Evolutionary conservation across 2,113 vertebrate genomes (phyloP), one percentile per base, ranked within the genome.

Genomic region (Danio rerio): DNA sequence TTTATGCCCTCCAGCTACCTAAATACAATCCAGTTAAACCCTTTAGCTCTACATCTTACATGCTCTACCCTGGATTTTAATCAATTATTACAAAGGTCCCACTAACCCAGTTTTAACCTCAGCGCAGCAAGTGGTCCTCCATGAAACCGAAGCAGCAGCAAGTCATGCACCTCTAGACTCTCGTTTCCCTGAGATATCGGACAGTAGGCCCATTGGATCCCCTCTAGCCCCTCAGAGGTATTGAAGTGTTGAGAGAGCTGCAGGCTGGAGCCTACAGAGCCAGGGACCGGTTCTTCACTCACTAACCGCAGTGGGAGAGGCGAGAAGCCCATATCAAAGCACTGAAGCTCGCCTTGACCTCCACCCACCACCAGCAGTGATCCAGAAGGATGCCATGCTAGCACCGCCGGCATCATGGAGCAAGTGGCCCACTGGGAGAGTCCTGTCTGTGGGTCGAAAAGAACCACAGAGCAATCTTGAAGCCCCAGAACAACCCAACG

Each of bases 271-370:
- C 80, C 76, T 45, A 8, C 11, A 5, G 65, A 79, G 31, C 88
- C 89, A 31, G 94, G 92, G 52, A 91, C 87, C 16, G 83, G 78
- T 43, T 98, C 95, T 89, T 98, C 96, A 58, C 95, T 94, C 79
- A 97, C 79, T 78, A 98, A 92, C 9, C 94, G 94, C 84, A 97
- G 81, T 79, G 90, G 92, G 75, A 99, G 0, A 12, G 96, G 95
- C 3, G 95, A 95, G 68, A 99, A 89, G 0, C 96, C 96, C 0
- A 92, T 92, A 90, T 99, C 97, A 87, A 98, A 98, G 86, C 96
- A 92, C 85, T 97, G 95, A 84, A 99, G 87, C 84, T 98, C 97
- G 11, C 95, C 96, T 87, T 97, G 96, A 50, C 91, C 94, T 78
- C 94, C 95, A n/a, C 95, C 95, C 15, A 90, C 93, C 84, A 96